These are phyloP conservation scores for Himalopsyche japonica DNA, from an alignment of 2,888 invertebrate species.

Conservation along the genomic window DNA sequence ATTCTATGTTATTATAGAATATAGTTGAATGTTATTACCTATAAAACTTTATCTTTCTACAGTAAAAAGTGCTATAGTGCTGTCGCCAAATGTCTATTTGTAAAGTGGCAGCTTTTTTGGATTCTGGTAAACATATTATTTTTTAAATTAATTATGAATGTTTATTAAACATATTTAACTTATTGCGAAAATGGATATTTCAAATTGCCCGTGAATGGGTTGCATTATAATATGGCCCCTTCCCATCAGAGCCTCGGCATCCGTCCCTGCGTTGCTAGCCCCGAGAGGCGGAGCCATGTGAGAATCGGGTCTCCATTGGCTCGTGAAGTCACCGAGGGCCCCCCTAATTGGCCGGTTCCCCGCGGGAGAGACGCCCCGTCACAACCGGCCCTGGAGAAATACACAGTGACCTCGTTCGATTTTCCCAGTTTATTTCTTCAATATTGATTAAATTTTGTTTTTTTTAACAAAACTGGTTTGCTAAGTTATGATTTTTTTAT, in stretches of 20 bases:
- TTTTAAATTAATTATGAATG: too few species aligned
- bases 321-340: slow-evolving; percentile 42
- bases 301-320: slow-evolving; percentile 35
- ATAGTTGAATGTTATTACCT: too few species aligned
- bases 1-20: too few species aligned
- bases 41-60: too few species aligned
- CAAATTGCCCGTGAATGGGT: neutral
- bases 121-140: too few species aligned
- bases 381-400: slow-evolving; percentile 17
- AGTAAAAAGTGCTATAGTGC: too few species aligned
- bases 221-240: slow-evolving; percentile 19
- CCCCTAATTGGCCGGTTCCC: slow-evolving; percentile 46
- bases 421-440: neutral
- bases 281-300: slow-evolving; percentile 37
- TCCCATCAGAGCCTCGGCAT: slow-evolving; percentile 9
- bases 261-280: slow-evolving; percentile 13
- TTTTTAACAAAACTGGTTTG: too few species aligned
- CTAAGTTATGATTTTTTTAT: too few species aligned
- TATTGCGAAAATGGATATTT: neutral
- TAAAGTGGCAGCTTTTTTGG: too few species aligned
- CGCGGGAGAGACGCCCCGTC: slow-evolving; percentile 27
- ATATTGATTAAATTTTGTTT: neutral
- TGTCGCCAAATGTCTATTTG: too few species aligned
- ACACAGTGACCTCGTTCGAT: neutral
- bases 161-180: neutral